Conservation (phyloP, 64 coral and sea anemone species). For the Orbicella faveolata region DNA sequence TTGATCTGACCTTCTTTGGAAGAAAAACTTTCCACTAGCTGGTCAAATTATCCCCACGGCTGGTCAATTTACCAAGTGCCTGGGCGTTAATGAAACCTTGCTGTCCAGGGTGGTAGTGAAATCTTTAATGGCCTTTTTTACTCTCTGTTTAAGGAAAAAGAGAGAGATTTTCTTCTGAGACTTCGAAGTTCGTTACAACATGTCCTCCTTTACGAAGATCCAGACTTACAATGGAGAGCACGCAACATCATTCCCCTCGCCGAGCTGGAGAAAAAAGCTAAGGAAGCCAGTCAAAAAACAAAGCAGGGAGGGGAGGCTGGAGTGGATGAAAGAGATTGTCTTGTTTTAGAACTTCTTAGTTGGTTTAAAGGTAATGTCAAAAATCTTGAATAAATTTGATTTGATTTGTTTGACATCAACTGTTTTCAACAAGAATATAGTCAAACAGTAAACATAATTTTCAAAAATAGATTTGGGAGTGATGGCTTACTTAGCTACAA, state of each 20-base stretch:
- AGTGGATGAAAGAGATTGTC: slow-evolving; percentile 69
- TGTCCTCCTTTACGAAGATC: slow-evolving; percentile 84
- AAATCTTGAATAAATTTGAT: not conserved
- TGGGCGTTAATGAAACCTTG: no score
- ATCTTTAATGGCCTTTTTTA: not conserved
- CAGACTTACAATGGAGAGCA: slow-evolving; percentile 64
- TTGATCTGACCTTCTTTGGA: no score
- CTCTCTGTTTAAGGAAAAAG: not conserved
- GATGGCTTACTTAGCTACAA: no score
- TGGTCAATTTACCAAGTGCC: no score
- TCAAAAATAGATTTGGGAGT: no score
- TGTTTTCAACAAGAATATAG: no score
- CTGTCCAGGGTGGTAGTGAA: no score
- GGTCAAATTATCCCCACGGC: no score
- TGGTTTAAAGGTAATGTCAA: slow-evolving; percentile 76
- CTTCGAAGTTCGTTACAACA: slow-evolving; percentile 73
- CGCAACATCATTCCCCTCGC: slow-evolving; percentile 56
- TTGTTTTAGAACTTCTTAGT: slow-evolving; percentile 67
- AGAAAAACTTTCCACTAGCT: no score
- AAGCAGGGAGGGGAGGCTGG: slow-evolving; percentile 49
- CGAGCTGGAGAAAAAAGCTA: slow-evolving; percentile 66
- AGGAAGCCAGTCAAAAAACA: slow-evolving; percentile 59
- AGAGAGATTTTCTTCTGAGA: slow-evolving; percentile 42
- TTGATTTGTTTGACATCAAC: not conserved
- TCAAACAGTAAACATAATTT: no score